Conservation (phyloP, 2,888 invertebrate genomes). For the Drosophila mimica region DNA sequence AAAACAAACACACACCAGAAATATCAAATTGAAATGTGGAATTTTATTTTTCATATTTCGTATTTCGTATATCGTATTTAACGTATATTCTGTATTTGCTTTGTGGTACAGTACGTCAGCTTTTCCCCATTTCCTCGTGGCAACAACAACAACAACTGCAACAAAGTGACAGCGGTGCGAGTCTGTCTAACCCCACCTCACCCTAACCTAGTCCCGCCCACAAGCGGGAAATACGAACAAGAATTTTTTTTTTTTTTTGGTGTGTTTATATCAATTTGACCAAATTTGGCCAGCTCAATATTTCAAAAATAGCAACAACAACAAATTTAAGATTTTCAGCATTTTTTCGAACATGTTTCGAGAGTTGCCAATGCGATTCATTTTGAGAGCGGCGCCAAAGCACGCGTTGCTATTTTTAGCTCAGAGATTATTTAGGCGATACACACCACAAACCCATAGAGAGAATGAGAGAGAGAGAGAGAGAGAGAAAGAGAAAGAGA, state of each 20-base stretch:
- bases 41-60: background rate
- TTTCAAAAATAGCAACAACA: slow-evolving; percentile 44
- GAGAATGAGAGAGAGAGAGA: background rate
- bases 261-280: slow-evolving; percentile 73
- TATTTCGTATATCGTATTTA: background rate
- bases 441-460: slow-evolving; percentile 13
- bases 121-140: background rate
- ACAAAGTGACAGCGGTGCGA: slow-evolving; percentile 39
- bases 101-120: slow-evolving; percentile 15
- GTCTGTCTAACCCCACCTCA: background rate
- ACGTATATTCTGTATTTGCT: background rate
- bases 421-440: slow-evolving; percentile 69
- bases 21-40: slow-evolving; percentile 1
- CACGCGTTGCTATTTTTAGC: slow-evolving; percentile 80
- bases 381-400: slow-evolving; percentile 47
- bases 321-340: slow-evolving; percentile 23
- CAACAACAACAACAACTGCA: slow-evolving; percentile 4
- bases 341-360: slow-evolving; percentile 48
- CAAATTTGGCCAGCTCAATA: slow-evolving; percentile 72
- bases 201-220: background rate
- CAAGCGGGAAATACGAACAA: slow-evolving; percentile 3
- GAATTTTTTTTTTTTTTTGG: slow-evolving; percentile 8
- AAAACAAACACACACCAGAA: slow-evolving; percentile 2
- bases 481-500: background rate
- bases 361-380: slow-evolving; percentile 18